Percentiles rank a stretch among this genome's conserved stretches.
Evolutionary conservation across 2,113 vertebrate species (phyloP).

Genomic region (Chloroceryle aenea): DNA sequence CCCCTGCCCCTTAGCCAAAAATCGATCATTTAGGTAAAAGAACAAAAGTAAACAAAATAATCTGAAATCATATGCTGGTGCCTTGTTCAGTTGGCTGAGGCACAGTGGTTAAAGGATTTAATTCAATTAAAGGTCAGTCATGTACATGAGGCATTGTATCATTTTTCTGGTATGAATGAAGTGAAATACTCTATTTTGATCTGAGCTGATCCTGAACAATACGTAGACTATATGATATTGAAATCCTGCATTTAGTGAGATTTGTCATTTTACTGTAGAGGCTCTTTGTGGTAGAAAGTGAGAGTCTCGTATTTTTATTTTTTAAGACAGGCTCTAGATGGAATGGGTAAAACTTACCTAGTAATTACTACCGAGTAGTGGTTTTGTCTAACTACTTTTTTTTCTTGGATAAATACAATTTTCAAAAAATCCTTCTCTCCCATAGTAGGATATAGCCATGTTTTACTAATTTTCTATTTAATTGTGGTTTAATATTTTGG

Average conservation of each 20-base stretch:
- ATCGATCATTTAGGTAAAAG: neutral
- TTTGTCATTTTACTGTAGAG: neutral
- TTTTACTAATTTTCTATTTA: neutral
- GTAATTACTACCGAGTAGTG: neutral
- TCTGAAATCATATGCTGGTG: neutral
- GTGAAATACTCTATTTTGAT: neutral
- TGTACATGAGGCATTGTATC: neutral
- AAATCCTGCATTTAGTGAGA: neutral
- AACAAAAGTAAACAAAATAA: neutral
- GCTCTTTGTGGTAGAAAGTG: neutral
- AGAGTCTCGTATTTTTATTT: neutral
- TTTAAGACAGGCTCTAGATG: neutral
- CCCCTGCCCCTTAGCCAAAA: neutral
- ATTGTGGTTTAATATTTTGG: neutral
- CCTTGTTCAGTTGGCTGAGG: neutral
- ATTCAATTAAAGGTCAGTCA: neutral
- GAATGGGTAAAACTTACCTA: neutral
- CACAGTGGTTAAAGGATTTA: neutral
- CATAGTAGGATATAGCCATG: accelerated
- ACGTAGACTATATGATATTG: neutral
- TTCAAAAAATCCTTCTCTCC: neutral
- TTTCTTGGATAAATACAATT: neutral
- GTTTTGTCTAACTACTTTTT: neutral
- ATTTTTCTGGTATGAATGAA: neutral
- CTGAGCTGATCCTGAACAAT: neutral